These are phyloP conservation scores for Mesocricetus auratus DNA, from an alignment of 2,113 vertebrate genomes.

Conservation along the genomic window DNA sequence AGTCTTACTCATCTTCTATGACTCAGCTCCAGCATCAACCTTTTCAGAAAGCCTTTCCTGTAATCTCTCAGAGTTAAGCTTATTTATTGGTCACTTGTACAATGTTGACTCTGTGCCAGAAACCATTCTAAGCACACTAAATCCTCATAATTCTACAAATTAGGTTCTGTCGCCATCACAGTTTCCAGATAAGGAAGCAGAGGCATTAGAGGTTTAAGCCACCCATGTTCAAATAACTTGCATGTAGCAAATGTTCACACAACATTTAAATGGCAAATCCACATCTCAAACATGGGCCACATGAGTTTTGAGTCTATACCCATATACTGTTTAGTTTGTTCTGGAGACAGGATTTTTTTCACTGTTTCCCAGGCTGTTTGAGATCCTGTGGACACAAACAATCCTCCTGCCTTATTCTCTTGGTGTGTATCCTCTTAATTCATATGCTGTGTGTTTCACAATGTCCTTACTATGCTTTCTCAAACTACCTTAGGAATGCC, in stretches of 20 bases:
- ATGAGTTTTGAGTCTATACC: neutral
- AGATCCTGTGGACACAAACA: neutral
- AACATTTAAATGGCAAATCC: neutral
- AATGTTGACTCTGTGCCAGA: slow-evolving; percentile 1
- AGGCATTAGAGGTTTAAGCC: slow-evolving; percentile 7
- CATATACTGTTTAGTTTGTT: neutral
- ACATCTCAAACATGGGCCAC: neutral
- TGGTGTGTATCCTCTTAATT: neutral
- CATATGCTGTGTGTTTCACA: neutral
- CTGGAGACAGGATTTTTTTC: neutral
- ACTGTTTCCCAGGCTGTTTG: neutral
- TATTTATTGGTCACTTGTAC: neutral
- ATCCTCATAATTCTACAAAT: neutral
- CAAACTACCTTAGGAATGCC: neutral
- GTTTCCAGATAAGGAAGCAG: slow-evolving; percentile 50
- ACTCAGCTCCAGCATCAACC: neutral
- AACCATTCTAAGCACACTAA: slow-evolving; percentile 13
- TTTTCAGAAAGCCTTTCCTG: slow-evolving; percentile 40
- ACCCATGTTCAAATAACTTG: neutral
- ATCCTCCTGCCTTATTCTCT: neutral
- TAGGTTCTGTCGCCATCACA: neutral
- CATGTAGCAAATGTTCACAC: neutral
- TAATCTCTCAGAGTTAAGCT: slow-evolving; percentile 22
- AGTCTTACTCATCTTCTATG: slow-evolving; percentile 15
- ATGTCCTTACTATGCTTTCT: neutral